Base-by-base conservation (phyloP, 2,888 invertebrate genomes). In the Chirona hameri region DNA sequence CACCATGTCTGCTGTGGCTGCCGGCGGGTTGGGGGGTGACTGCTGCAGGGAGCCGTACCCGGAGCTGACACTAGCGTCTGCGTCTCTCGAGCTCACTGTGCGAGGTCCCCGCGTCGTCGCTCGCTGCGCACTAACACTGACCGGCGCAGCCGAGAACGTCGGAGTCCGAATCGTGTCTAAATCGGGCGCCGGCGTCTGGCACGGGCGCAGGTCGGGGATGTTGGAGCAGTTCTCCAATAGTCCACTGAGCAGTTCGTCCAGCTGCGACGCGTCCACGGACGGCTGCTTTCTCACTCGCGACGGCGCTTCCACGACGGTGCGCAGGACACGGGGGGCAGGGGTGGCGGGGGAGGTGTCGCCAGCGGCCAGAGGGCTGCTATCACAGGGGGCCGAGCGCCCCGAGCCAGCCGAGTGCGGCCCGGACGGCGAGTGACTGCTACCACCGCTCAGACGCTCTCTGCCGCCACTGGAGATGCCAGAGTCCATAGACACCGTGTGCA, bases 171-270 rank as follows among this genome's bases (percentile, higher is more conserved):
- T 85, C 55, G 85, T 84, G 81, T 85, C 84, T 29, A 84, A 84
- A 81, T 84, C 84, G 31, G 84, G 84, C 29, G 85, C 84, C 12
- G 85, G 84, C 14, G 84, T 85, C 83, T 85, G 86, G 81, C 83
- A 87, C 69, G 87, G 87, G 84, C 87, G 86, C 81, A 90, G 86
- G 86, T 90, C 90, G 65, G 93, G 93, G 87, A 94, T 92, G 88
- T 94, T 93, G 91, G 95, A 93, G 88, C 95, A 95, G 84, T 95
- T 95, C 86, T 93, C 91, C 90, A 95, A 91, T 94, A 95, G 95
- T 88, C 94, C 95, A 87, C 93, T 92, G 86, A 95, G 91, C 87
- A 95, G 91, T 88, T 94, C 93, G 91, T 95, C 95, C 87, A 95
- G 91, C 90, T 94, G 94, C 86, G 91, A 83, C 46, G 85, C 84